Evolutionary conservation across 1,140 invertebrate species (phyloP), one percentile per base, ranked within the genome.

Genomic region (Orchestia grillus): DNA sequence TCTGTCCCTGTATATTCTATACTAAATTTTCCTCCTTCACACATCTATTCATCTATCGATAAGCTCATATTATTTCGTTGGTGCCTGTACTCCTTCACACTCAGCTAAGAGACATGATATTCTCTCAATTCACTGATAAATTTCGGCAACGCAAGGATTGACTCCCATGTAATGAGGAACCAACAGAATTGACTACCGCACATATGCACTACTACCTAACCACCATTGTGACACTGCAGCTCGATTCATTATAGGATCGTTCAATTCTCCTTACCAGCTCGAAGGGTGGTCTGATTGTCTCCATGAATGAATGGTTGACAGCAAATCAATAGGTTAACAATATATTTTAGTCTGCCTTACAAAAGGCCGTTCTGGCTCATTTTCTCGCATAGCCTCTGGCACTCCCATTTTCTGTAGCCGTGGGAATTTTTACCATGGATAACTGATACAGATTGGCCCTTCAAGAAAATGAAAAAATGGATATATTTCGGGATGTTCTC

Each of bases 231-330:
- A 40, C 36, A 19, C 19, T 47, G 44, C 16, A 41, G n/a, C 3
- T 90, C 43, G 41, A 90, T 90, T 44, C 92, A 94, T 94, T 94
- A 94, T 36, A 94, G 44, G 45, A 94, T 94, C 92, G 44, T 94
- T 45, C 92, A 40, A 94, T 94, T 94, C 92, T 94, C 92, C 92
- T 94, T 94, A 94, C 92, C 92, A 94, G 92, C 44, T 42, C 92
- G 47, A 19, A 47, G 92, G 92, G 92, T 45, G 40, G 44, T 40
- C 92, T 47, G 43, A 94, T 94, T 94, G 92, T 94, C 44, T 19
- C 36, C 19, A 45, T 45, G 40, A 94, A 94, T 94, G 92, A 47
- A 94, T 94, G 92, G 44, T 45, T 94, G 92, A 94, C 92, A 94
- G 92, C 8, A 94, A 94, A 94, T 94, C 92, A 44, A 94, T 94